phyloP scores from a whole-genome alignment of 2,888 invertebrate species.

The Dolichomitus sp. region DNA sequence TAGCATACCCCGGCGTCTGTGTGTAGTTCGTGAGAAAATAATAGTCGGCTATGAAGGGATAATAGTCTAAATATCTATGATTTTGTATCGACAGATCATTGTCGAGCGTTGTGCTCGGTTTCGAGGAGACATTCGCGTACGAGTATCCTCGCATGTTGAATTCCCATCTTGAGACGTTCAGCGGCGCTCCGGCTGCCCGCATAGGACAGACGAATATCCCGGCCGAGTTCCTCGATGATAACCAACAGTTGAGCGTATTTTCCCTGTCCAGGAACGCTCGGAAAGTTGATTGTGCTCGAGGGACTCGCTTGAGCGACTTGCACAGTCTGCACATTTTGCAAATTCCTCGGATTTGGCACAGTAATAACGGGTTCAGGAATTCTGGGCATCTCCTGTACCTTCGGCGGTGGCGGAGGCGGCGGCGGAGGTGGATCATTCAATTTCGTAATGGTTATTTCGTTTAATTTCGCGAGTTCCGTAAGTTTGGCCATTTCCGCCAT shows the following conservation, averaged over 20 bases:
- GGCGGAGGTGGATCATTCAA: conserved; percentile 81
- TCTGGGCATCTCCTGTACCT: conserved; percentile 80
- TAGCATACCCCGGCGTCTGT: conserved; percentile 44
- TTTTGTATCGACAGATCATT: conserved; percentile 80
- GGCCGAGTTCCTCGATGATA: conserved; percentile 86
- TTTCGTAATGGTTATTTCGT: conserved; percentile 85
- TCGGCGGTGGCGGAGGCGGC: conserved; percentile 69
- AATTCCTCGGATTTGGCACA: conserved; percentile 85
- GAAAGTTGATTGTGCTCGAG: conserved; percentile 83
- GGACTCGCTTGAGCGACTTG: conserved; percentile 84
- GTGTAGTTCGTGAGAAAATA: conserved; percentile 46
- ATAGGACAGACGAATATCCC: conserved; percentile 85
- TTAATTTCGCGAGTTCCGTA: conserved; percentile 84
- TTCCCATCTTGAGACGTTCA: conserved; percentile 84
- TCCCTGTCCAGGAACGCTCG: conserved; percentile 84
- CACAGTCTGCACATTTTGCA: conserved; percentile 82
- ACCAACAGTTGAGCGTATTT: conserved; percentile 84
- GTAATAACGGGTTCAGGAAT: conserved; percentile 85
- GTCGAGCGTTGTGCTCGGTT: conserved; percentile 85
- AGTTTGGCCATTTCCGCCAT: conserved; percentile 85
- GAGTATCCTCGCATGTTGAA: conserved; percentile 84
- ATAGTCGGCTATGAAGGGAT: conserved; percentile 57
- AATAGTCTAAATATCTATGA: conserved; percentile 74
- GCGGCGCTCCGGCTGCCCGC: conserved; percentile 85
- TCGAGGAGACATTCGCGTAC: conserved; percentile 84